Evolutionary conservation across 2,113 vertebrate genomes (phyloP).

Genomic region (Dendrocopos noguchii): DNA sequence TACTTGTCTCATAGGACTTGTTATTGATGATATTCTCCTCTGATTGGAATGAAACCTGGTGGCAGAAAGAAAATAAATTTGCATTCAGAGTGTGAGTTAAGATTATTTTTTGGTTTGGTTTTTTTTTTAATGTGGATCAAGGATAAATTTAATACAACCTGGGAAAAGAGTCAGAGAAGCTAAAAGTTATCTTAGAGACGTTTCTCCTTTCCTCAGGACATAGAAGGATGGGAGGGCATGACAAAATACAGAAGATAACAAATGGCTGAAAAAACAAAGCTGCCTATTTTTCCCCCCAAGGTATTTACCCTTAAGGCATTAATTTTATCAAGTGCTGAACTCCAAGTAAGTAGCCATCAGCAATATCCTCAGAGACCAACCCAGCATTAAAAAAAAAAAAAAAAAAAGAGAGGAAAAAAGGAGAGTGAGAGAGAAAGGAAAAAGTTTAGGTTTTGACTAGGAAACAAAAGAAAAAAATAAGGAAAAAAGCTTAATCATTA

Average conservation of each 20-base stretch:
- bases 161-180: background rate
- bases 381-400: background rate
- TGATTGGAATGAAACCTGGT: background rate
- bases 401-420: no score
- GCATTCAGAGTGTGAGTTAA: background rate
- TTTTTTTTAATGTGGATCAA: background rate
- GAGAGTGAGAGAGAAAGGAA: no score
- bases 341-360: background rate
- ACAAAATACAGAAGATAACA: background rate
- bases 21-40: background rate
- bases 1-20: background rate
- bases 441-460: background rate
- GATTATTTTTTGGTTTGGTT: background rate
- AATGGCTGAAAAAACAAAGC: background rate
- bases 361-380: background rate
- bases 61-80: background rate
- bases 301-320: background rate
- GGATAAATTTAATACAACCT: background rate
- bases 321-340: background rate
- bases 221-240: background rate
- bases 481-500: background rate
- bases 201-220: background rate
- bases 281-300: accelerated
- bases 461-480: no score
- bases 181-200: background rate